Conservation (phyloP, 2,888 invertebrate genomes). For the Hartigia nigra region DNA sequence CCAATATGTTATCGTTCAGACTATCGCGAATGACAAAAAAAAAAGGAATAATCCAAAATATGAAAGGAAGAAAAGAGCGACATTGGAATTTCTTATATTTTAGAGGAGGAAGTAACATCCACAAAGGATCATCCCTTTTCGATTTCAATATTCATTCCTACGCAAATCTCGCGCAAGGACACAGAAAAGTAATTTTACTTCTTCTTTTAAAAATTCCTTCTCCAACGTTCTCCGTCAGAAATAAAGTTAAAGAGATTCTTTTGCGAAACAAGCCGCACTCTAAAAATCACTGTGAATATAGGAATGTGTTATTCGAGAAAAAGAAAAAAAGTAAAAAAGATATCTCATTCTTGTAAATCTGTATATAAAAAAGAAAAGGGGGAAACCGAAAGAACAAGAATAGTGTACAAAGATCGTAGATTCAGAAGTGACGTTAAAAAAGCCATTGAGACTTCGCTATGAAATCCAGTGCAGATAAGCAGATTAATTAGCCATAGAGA, state of each 20-base stretch:
- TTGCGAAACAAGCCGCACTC: background rate
- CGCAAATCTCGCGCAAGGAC: rapidly evolving
- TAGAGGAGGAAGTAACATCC: background rate
- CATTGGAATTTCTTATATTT: background rate
- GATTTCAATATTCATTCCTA: background rate
- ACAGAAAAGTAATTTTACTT: background rate
- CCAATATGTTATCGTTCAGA: background rate
- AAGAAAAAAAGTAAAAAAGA: too few species aligned
- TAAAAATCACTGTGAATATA: background rate
- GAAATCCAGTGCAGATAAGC: background rate
- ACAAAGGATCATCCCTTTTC: background rate
- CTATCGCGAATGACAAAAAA: background rate
- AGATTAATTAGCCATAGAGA: background rate
- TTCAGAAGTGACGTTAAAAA: background rate
- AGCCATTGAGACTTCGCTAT: background rate
- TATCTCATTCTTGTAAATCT: background rate
- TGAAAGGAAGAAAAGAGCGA: background rate
- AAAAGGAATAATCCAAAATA: background rate
- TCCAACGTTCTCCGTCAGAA: background rate
- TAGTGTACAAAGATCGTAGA: background rate
- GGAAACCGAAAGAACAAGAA: background rate
- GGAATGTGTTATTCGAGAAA: background rate
- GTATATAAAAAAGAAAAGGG: background rate
- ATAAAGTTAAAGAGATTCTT: background rate
- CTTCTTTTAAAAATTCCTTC: too few species aligned